A percentile compares a stretch with the other conserved stretches of the same genome.
Evolutionary conservation across 2,888 invertebrate genomes (phyloP).

Genomic region (Anagyrus pseudococci): DNA sequence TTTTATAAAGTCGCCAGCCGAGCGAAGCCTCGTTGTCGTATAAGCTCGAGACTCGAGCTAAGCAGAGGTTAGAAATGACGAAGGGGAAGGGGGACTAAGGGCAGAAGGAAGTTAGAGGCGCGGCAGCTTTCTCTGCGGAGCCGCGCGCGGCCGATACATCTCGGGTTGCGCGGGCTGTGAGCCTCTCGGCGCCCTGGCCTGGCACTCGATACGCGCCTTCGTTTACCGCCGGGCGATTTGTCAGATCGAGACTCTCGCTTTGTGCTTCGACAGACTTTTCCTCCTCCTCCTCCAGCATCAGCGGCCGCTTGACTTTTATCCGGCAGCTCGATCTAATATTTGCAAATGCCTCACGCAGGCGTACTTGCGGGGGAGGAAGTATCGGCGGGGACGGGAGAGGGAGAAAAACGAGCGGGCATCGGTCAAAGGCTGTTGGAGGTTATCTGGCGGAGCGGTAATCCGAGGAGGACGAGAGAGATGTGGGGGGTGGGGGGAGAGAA

Average conservation of each 20-base stretch:
- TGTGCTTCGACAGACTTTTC: background rate
- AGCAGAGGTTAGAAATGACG: no score
- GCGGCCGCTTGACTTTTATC: slow-evolving; percentile 45
- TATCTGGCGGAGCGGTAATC: slow-evolving; percentile 47
- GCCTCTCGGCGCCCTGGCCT: slow-evolving; percentile 8
- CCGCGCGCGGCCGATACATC: slow-evolving; percentile 8
- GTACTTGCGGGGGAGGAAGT: slow-evolving; percentile 12
- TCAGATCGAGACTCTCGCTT: slow-evolving; percentile 38
- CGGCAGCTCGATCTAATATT: slow-evolving; percentile 45
- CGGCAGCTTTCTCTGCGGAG: no score
- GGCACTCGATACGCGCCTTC: slow-evolving; percentile 40
- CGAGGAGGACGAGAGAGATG: slow-evolving; percentile 22
- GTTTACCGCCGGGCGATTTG: slow-evolving; percentile 42
- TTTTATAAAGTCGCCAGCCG: no score
- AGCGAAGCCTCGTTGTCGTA: no score
- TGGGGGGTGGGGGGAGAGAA: no score
- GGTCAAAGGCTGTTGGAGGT: slow-evolving; percentile 46
- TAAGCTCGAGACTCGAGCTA: no score
- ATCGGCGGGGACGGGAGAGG: no score
- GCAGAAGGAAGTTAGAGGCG: no score
- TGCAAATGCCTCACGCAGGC: slow-evolving; percentile 43
- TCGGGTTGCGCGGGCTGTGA: slow-evolving; percentile 13
- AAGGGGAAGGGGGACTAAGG: no score
- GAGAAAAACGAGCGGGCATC: slow-evolving; percentile 45
- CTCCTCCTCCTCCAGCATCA: slow-evolving; percentile 37